Evolutionary conservation across 2,113 vertebrate species (phyloP).

Genomic region (Xiphophorus couchianus): DNA sequence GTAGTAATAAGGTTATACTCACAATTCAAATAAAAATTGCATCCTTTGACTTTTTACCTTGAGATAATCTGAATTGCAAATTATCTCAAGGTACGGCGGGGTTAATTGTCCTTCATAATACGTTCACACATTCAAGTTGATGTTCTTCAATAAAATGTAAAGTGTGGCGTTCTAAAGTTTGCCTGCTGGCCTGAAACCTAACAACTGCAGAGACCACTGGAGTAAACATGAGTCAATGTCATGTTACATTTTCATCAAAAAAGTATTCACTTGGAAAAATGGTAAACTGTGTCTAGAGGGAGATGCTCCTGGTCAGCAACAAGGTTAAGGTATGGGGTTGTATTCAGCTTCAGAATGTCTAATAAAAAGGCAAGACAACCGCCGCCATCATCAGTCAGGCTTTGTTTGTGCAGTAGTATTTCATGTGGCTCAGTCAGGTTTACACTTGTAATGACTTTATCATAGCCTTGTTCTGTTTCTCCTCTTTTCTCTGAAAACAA

Average conservation of each 20-base stretch:
- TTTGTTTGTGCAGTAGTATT: conserved; percentile 9
- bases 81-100: not conserved
- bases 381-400: conserved; percentile 7
- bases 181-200: conserved; percentile 14
- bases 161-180: not conserved
- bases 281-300: conserved; percentile 12
- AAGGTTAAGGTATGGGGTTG: not conserved
- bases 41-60: not conserved
- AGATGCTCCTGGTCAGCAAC: conserved; percentile 16
- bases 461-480: not conserved
- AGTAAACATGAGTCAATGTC: conserved; percentile 36
- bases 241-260: conserved; percentile 23
- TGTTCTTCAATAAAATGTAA: conserved; percentile 1
- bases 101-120: not conserved
- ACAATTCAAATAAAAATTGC: not conserved
- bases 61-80: not conserved
- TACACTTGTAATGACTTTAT: not conserved
- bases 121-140: not conserved
- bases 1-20: not conserved
- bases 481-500: not conserved
- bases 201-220: conserved; percentile 5
- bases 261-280: conserved; percentile 43
- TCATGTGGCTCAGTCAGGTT: conserved; percentile 1
- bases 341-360: not conserved
- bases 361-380: not conserved